Evolutionary conservation across 2,888 invertebrate genomes (phyloP), one percentile per base, ranked within the genome.

Genomic region (Podotricha telesiphe): DNA sequence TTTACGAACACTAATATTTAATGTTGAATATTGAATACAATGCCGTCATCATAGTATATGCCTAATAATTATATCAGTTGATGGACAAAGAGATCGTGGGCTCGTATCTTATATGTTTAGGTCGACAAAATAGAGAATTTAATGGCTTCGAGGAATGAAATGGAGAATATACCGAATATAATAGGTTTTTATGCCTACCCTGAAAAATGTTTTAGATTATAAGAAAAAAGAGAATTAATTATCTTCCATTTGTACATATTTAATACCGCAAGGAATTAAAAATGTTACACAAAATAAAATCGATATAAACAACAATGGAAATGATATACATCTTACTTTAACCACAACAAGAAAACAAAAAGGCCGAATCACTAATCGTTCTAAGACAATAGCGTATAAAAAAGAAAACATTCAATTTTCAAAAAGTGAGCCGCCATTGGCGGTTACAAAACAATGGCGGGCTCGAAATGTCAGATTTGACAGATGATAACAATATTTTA

Each of bases 381-480:
- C 47, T 67, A 53, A 71, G 85, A 88, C 86, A 88, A 89, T 86
- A 76, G 85, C 75, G 69, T 77, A 68, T 58, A 76, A 84, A 85
- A 88, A 87, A 87, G 78, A 86, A 87, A 85, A 84, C 81, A 82
- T 85, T 86, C 81, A 59, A 81, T 82, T 81, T 85, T 86, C 84
- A 86, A 88, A 89, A 82, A 77, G 71, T 75, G 76, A 74, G 79
- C 85, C 84, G 84, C 82, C 74, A 88, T 88, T 88, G 88, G 88
- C 77, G 78, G 75, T 73, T 74, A 75, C 76, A 75, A 76, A 45
- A 87, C 87, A 88, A 89, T 89, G 85, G 88, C 83, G 79, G 82
- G 80, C 79, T 75, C 74, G 68, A 85, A 86, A 83, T 79, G 88
- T 89, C 88, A 88, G 90, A 90, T 89, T 82, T 89, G 87, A 88